A percentile compares a stretch with the other conserved stretches of the same genome.
Evolutionary conservation across 1,140 invertebrate genomes (phyloP).

Genomic region (Drosophila nannoptera): DNA sequence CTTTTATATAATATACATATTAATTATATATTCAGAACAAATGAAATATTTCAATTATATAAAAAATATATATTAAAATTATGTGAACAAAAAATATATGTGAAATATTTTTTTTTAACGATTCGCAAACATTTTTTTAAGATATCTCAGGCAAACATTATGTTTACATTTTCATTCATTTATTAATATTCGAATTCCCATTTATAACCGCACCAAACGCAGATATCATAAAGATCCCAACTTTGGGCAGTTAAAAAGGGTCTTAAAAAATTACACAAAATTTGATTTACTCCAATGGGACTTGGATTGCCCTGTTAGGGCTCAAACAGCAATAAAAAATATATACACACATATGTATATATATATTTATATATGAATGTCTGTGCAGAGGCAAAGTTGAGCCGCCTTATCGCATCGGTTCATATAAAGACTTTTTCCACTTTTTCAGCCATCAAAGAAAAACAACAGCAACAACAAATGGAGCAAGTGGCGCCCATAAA

Average conservation of each 20-base stretch:
- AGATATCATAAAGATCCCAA: not conserved
- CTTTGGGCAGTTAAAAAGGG: not conserved
- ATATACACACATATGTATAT: not conserved
- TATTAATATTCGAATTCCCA: too few relatives aligned
- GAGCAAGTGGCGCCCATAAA: conserved; percentile 36
- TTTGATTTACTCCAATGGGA: not conserved
- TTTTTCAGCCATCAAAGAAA: conserved; percentile 14
- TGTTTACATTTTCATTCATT: too few relatives aligned
- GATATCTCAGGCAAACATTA: too few relatives aligned
- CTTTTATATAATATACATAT: too few relatives aligned
- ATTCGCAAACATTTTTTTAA: too few relatives aligned
- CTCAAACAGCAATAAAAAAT: not conserved
- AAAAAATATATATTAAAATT: too few relatives aligned
- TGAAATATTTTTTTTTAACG: too few relatives aligned
- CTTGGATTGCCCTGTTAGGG: not conserved
- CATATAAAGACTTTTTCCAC: conserved; percentile 25
- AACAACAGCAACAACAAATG: conserved; percentile 8
- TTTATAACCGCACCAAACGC: too few relatives aligned
- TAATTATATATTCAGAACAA: too few relatives aligned
- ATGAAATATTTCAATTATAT: too few relatives aligned
- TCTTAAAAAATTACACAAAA: not conserved
- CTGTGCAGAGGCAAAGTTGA: conserved; percentile 16
- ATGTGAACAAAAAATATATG: too few relatives aligned
- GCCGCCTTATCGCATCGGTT: conserved; percentile 18
- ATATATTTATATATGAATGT: not conserved